Evolutionary conservation across 2,888 invertebrate genomes (phyloP), one percentile per base, ranked within the genome.

Genomic region (Tetrapedia diversipes): DNA sequence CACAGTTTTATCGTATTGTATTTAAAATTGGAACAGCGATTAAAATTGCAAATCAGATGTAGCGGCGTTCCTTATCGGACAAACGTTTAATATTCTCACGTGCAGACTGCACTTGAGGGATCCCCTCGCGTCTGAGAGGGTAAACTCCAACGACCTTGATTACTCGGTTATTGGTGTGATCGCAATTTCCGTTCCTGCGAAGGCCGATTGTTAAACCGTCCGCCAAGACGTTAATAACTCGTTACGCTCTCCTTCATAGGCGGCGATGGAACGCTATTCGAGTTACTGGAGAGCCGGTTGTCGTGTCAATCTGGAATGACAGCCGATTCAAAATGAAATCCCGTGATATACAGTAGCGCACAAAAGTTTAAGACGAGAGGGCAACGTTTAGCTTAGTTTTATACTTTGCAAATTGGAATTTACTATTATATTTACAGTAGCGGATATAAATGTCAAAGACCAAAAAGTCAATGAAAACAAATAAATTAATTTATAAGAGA

Each of bases 111-210:
- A 27, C 57, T 60, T 16, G 51, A 43, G 11, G 11, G 27, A 54
- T 34, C 22, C 27, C 29, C 63, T 19, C 11, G 16, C n/a, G 24
- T 49, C 37, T 51, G 27, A 6, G 22, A 39, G 22, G 37, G 53
- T 51, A 43, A 60, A 63, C 76, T 54, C 70, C 11, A n/a, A 24
- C 32, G 78, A 78, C 78, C 78, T 67, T 77, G 78, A 77, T 77
- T 61, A 66, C 77, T 41, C 59, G 59, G 66, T 71, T 67, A 65
- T 72, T 67, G 69, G 68, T 49, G 63, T 63, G 73, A 79, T 79
- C 63, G 79, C 79, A 79, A 79, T 79, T 79, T 79, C 79, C 79
- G 79, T 63, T 79, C 43, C 49, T 11, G 11, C 41, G 73, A 79
- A 79, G 79, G 79, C 71, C 65, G 78, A 78, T 78, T 78, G 79